Conservation (phyloP, 2,888 invertebrate species). For the Halictus quadricinctus region DNA sequence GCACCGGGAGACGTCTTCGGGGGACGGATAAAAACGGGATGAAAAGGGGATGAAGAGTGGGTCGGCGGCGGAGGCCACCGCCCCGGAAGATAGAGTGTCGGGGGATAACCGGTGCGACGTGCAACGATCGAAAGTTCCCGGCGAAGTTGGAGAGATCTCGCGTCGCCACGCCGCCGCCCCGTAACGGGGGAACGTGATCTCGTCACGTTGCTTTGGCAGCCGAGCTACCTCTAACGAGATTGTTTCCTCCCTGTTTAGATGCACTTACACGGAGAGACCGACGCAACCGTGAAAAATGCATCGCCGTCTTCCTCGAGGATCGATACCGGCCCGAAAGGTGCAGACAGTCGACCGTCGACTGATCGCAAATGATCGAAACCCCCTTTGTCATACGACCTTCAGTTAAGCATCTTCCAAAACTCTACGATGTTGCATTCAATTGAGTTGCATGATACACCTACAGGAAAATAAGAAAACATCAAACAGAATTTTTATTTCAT, state of each 20-base stretch:
- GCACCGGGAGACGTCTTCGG: not conserved
- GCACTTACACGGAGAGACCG: not conserved
- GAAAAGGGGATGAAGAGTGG: not conserved
- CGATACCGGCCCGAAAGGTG: not conserved
- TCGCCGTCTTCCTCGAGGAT: not conserved
- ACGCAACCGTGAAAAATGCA: not conserved
- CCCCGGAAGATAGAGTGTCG: not conserved
- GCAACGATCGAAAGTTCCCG: conserved; percentile 26
- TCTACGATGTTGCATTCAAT: not conserved
- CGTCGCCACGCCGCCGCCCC: not conserved
- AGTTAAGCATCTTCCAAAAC: too few species aligned
- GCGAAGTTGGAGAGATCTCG: conserved; percentile 13
- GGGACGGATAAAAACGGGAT: not conserved
- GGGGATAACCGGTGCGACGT: not conserved
- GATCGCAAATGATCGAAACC: not conserved
- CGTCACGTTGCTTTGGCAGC: conserved; percentile 21
- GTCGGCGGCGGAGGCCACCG: not conserved
- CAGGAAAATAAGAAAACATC: too few species aligned
- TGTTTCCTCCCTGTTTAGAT: conserved; percentile 30
- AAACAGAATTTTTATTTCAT: too few species aligned
- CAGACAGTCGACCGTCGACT: not conserved
- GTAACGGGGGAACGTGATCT: conserved; percentile 40
- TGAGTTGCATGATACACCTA: too few species aligned
- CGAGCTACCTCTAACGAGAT: conserved; percentile 26
- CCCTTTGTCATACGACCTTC: not conserved